These are phyloP conservation scores for Noctua fimbriata DNA, from an alignment of 2,888 invertebrate species.

Conservation along the genomic window DNA sequence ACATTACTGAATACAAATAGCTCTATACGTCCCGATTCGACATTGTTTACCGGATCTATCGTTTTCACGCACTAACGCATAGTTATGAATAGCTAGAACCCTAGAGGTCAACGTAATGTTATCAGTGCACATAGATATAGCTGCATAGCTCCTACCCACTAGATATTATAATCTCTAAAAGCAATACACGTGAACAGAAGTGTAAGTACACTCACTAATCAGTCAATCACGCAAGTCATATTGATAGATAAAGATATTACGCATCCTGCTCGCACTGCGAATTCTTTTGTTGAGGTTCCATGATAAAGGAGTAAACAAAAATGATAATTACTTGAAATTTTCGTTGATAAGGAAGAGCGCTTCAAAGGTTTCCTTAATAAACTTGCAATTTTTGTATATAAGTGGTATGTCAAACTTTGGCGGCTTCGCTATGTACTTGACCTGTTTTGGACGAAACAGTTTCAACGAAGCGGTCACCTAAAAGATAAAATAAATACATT, in stretches of 20 bases:
- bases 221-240: slow-evolving; percentile 31
- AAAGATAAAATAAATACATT: slow-evolving; percentile 57
- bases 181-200: slow-evolving; percentile 5
- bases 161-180: slow-evolving; percentile 14
- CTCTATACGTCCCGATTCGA: not conserved
- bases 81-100: slow-evolving; percentile 5
- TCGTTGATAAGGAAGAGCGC: slow-evolving; percentile 76
- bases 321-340: slow-evolving; percentile 78
- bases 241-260: slow-evolving; percentile 11
- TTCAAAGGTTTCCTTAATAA: slow-evolving; percentile 77
- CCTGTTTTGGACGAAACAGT: slow-evolving; percentile 82
- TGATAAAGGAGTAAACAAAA: not conserved
- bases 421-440: slow-evolving; percentile 79
- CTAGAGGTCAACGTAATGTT: slow-evolving; percentile 43
- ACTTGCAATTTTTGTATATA: slow-evolving; percentile 82
- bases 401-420: slow-evolving; percentile 82
- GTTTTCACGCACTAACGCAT: not conserved
- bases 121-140: slow-evolving; percentile 30
- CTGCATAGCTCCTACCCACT: slow-evolving; percentile 2
- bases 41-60: slow-evolving; percentile 11
- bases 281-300: slow-evolving; percentile 10
- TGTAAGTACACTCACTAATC: slow-evolving; percentile 17
- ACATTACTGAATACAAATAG: not conserved
- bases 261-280: slow-evolving; percentile 9
- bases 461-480: slow-evolving; percentile 83